Evolutionary conservation across 2,888 invertebrate genomes (phyloP).

Genomic region (Drosophila colorata): DNA sequence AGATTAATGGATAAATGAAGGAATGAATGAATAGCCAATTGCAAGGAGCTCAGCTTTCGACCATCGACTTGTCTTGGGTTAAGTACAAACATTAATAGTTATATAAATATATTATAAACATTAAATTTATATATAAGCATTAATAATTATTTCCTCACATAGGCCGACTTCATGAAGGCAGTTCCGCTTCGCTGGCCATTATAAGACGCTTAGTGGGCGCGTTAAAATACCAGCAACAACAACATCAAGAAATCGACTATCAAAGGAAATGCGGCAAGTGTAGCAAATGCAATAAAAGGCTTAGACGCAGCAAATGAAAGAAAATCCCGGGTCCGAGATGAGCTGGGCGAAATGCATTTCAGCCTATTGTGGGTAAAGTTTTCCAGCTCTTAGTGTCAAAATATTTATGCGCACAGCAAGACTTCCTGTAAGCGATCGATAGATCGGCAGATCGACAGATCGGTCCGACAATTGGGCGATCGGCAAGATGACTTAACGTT

Average conservation of each 20-base stretch:
- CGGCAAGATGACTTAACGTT: conserved; percentile 73
- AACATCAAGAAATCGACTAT: conserved; percentile 16
- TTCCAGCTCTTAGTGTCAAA: conserved; percentile 71
- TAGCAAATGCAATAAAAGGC: conserved; percentile 69
- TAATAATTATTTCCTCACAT: conserved; percentile 33
- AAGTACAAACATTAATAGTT: conserved; percentile 34
- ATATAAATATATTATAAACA: too few relatives aligned
- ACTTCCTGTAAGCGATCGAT: conserved; percentile 66
- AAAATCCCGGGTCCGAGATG: conserved; percentile 31
- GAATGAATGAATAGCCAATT: conserved; percentile 14
- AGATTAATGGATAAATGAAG: too few relatives aligned
- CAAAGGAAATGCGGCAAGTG: conserved; percentile 65
- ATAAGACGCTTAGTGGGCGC: conserved; percentile 65
- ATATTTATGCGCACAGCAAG: conserved; percentile 76
- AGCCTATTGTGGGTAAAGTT: conserved; percentile 4
- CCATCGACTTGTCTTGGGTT: conserved; percentile 11
- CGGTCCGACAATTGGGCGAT: conserved; percentile 34
- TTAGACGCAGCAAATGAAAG: conserved; percentile 56
- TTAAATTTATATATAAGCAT: too few relatives aligned
- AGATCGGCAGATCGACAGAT: conserved; percentile 31
- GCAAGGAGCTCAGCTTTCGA: conserved; percentile 37
- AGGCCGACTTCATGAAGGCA: conserved; percentile 7
- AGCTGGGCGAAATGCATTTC: conserved; percentile 15
- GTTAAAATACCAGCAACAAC: conserved; percentile 11
- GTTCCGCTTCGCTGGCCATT: conserved; percentile 46